Evolutionary conservation across 2,888 invertebrate species (phyloP), one percentile per base, ranked within the genome.

Genomic region (Lepidochrysops patricia): DNA sequence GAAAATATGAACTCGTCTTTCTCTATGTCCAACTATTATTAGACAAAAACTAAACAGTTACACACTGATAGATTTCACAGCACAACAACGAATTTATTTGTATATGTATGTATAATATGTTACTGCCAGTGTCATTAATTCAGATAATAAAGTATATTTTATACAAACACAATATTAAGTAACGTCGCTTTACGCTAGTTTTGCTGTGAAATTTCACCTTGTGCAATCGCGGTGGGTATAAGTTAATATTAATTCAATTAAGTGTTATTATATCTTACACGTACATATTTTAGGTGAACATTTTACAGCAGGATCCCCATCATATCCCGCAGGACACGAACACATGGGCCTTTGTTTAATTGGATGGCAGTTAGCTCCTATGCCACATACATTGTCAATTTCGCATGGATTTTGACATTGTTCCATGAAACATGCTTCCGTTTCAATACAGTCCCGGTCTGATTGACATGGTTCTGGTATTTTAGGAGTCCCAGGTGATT

Each of bases 291-390:
- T 91, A 75, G 93, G 92, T 88, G 93, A 91, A 91, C 96, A 96
- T 87, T 94, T 94, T 77, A 93, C 89, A 72, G 94, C 93, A 61
- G 96, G 95, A 82, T 96, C 93, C 82, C 96, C 96, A 78, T 94
- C 94, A 77, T 93, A 93, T 76, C 94, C 95, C 70, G 92, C 92
- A 32, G 95, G 94, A 83, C 95, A 95, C 74, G 92, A 93, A 86
- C 95, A 95, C 86, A 94, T 93, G 63, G 95, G 95, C 77, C 94
- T 93, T 90, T 96, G 96, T 90, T 94, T 94, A 89, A 94, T 92
- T 70, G 94, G 94, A 74, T 92, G 92, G 82, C 96, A 96, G 76
- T 93, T 92, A 68, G 95, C 95, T 82, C 93, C 93, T 67, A 90
- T 77, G 68, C 93, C 94, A 89, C 95, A 96, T 66, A 93, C 92